These are phyloP conservation scores for Dasyurus viverrinus DNA, from an alignment of 2,113 vertebrate genomes.

Conservation along the genomic window DNA sequence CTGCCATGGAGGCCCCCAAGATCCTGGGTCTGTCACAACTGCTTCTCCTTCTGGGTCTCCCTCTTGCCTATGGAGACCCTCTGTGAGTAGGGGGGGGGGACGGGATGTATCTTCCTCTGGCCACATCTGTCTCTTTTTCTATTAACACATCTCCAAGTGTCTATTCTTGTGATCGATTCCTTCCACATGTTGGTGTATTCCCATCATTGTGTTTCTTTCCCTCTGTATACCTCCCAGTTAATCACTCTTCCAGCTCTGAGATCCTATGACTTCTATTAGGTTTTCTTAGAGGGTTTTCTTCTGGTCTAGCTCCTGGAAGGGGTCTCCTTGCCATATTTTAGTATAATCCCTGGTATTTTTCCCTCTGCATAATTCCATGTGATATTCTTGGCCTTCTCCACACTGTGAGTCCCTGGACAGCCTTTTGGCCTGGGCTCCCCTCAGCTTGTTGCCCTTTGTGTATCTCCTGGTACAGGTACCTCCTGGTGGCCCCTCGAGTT, in stretches of 20 bases:
- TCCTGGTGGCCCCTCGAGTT: slow-evolving; percentile 54
- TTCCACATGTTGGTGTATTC: neutral
- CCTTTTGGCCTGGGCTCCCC: neutral
- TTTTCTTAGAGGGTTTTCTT: neutral
- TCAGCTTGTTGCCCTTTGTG: neutral
- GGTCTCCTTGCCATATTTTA: neutral
- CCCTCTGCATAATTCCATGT: neutral
- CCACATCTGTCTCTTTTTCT: neutral
- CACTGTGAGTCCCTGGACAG: neutral
- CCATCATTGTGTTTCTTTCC: neutral
- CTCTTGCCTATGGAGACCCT: neutral
- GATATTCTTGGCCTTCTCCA: neutral
- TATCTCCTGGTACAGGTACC: slow-evolving; percentile 40
- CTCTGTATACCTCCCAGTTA: neutral
- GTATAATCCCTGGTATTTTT: neutral
- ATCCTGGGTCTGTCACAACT: neutral
- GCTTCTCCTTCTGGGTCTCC: neutral
- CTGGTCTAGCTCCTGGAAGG: neutral
- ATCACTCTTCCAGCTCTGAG: neutral
- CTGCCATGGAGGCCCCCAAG: neutral
- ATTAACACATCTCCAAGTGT: neutral
- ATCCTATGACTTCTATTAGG: neutral
- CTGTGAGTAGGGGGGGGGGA: slow-evolving; percentile 35
- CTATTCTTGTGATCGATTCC: neutral
- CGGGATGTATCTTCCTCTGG: fast-evolving